A percentile compares a stretch with the other conserved stretches of the same genome.
phyloP scores from a whole-genome alignment of 2,113 vertebrate species.

The Rhinolophus ferrumequinum region DNA sequence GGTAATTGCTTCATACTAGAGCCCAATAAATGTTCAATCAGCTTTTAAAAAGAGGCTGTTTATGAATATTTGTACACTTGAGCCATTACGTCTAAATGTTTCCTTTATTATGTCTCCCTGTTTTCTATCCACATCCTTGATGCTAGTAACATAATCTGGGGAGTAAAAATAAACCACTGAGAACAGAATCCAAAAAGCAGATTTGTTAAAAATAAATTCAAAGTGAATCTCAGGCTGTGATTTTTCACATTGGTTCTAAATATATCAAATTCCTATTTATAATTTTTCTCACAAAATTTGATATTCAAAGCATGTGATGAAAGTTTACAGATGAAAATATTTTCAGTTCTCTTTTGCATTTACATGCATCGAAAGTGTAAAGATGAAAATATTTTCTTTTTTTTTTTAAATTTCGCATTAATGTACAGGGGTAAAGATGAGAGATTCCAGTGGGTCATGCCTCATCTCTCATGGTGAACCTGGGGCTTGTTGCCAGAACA shows the following conservation, averaged over 20 bases:
- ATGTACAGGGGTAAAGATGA: background rate
- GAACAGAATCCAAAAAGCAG: conserved; percentile 50
- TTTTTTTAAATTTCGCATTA: background rate
- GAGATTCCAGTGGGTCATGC: background rate
- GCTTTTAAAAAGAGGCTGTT: conserved; percentile 39
- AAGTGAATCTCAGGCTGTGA: conserved; percentile 68
- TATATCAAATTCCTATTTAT: conserved; percentile 80
- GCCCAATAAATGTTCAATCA: background rate
- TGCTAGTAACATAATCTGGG: conserved; percentile 65
- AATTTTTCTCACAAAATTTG: conserved; percentile 73
- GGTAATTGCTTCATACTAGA: background rate
- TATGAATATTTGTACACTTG: conserved; percentile 44
- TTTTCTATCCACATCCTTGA: conserved; percentile 51
- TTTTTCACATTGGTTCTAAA: conserved; percentile 76
- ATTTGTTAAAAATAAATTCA: conserved; percentile 72
- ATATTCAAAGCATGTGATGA: conserved; percentile 64
- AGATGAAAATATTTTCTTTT: conserved; percentile 70
- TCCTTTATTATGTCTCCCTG: conserved; percentile 9
- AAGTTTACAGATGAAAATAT: conserved; percentile 76
- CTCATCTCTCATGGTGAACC: background rate
- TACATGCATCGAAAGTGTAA: conserved; percentile 54
- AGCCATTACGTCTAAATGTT: conserved; percentile 44
- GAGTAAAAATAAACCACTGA: conserved; percentile 67
- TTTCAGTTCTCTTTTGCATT: conserved; percentile 67
- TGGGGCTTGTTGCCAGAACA: background rate